These are phyloP conservation scores for Listrodromus nycthemerus DNA, from an alignment of 2,888 invertebrate species.

Conservation along the genomic window DNA sequence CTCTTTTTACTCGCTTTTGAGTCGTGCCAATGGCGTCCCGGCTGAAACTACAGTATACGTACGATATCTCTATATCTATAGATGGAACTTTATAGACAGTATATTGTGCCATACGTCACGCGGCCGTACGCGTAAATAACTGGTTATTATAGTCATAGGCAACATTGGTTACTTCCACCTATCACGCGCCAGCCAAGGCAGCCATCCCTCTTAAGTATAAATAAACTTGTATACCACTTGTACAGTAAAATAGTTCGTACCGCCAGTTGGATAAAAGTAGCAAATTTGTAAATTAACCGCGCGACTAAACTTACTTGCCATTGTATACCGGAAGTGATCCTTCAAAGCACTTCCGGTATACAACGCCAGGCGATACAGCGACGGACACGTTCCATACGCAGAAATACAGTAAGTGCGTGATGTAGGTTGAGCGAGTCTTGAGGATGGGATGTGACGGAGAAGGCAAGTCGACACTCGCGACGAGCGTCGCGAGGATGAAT, in stretches of 20 bases:
- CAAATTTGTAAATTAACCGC: slow-evolving; percentile 8
- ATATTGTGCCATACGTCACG: slow-evolving; percentile 28
- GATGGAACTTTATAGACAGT: slow-evolving; percentile 22
- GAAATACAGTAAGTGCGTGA: slow-evolving; percentile 21
- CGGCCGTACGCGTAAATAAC: slow-evolving; percentile 52
- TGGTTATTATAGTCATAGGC: slow-evolving; percentile 38
- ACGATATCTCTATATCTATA: slow-evolving; percentile 13
- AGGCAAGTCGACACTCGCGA: slow-evolving; percentile 10
- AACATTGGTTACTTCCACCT: slow-evolving; percentile 29
- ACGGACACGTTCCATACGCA: slow-evolving; percentile 12
- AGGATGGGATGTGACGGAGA: slow-evolving; percentile 1
- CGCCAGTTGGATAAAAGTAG: background rate
- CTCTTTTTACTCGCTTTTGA: slow-evolving; percentile 38
- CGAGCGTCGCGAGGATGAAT: slow-evolving; percentile 52
- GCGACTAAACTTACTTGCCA: background rate
- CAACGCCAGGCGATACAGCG: slow-evolving; percentile 37
- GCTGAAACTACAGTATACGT: slow-evolving; percentile 24
- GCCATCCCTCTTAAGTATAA: slow-evolving; percentile 46
- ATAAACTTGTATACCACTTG: slow-evolving; percentile 28
- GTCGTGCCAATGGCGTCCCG: slow-evolving; percentile 59
- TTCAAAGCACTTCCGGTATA: slow-evolving; percentile 9
- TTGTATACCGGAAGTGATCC: too few species aligned
- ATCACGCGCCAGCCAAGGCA: slow-evolving; percentile 53
- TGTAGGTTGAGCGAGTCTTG: background rate
- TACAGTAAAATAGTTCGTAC: background rate